Evolutionary conservation across 2,888 invertebrate genomes (phyloP).

Genomic region (Pristionchus entomophagus): DNA sequence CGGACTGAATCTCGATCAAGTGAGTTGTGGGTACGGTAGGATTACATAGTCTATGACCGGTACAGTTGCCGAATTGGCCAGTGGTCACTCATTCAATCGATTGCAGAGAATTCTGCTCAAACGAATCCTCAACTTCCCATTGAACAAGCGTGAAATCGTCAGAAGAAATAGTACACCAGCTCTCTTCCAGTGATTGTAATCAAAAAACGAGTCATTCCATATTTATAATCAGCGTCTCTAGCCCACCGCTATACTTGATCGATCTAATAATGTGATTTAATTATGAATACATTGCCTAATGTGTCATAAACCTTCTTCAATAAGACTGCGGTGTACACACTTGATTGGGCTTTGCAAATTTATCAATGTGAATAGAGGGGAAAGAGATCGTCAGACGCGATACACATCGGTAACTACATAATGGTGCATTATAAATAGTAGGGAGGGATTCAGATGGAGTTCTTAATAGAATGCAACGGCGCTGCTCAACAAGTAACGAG

Average conservation of each 20-base stretch:
- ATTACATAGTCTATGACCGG: too few species aligned
- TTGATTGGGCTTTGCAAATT: not conserved
- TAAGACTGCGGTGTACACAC: not conserved
- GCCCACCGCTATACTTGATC: not conserved
- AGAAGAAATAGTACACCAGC: too few species aligned
- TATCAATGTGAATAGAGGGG: constrained; percentile 29
- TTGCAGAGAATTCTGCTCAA: too few species aligned
- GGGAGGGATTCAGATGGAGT: not conserved
- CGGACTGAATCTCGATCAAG: too few species aligned
- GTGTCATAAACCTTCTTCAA: not conserved
- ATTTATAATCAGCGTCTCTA: not conserved
- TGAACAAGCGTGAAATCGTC: too few species aligned
- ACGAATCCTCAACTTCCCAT: not conserved
- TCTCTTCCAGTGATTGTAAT: too few species aligned
- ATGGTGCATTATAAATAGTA: constrained; percentile 35
- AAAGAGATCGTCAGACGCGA: constrained; percentile 41
- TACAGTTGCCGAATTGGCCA: too few species aligned
- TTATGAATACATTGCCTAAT: not conserved
- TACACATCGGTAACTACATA: constrained; percentile 38
- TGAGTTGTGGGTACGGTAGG: too few species aligned
- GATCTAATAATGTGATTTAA: not conserved
- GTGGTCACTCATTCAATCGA: too few species aligned
- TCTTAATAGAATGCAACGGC: constrained; percentile 26
- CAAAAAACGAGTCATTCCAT: too few species aligned
- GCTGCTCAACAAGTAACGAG: constrained; percentile 42